Conservation (phyloP, 2,113 vertebrate genomes). For the Machaerirhynchus nigripectus region DNA sequence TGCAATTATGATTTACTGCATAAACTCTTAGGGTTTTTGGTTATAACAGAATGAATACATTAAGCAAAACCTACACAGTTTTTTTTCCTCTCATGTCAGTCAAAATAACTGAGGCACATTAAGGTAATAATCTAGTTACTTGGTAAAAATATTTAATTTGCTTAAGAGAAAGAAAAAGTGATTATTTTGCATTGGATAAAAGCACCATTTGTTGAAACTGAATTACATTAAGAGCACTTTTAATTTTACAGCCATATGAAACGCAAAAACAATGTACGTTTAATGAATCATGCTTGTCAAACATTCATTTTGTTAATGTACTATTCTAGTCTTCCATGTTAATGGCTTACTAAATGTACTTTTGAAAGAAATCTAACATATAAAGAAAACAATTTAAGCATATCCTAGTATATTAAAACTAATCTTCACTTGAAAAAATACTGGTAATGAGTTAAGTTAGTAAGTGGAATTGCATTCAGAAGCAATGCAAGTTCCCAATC, state of each 20-base stretch:
- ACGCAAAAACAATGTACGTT: not conserved
- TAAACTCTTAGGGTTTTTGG: not conserved
- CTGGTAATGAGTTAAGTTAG: not conserved
- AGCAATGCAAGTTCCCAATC: not conserved
- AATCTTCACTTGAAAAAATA: not conserved
- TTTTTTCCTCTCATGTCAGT: not conserved
- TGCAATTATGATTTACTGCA: not conserved
- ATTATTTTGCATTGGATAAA: slow-evolving; percentile 30
- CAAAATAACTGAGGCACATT: slow-evolving; percentile 38
- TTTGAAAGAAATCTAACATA: not conserved
- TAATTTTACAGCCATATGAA: not conserved
- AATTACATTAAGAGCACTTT: slow-evolving; percentile 3
- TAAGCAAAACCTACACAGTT: not conserved
- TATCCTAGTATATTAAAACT: not conserved
- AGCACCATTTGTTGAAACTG: slow-evolving; percentile 9
- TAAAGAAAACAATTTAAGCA: slow-evolving; percentile 30
- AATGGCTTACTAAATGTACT: not conserved
- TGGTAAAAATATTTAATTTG: slow-evolving; percentile 56
- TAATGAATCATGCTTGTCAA: slow-evolving; percentile 14
- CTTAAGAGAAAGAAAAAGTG: slow-evolving; percentile 44
- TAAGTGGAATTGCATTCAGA: not conserved
- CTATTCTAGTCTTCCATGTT: not conserved
- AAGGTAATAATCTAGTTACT: slow-evolving; percentile 22
- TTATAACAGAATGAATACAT: not conserved
- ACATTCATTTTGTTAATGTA: slow-evolving; percentile 11